phyloP scores from a whole-genome alignment of 2,113 vertebrate species.

The Poeciliopsis retropinna region DNA sequence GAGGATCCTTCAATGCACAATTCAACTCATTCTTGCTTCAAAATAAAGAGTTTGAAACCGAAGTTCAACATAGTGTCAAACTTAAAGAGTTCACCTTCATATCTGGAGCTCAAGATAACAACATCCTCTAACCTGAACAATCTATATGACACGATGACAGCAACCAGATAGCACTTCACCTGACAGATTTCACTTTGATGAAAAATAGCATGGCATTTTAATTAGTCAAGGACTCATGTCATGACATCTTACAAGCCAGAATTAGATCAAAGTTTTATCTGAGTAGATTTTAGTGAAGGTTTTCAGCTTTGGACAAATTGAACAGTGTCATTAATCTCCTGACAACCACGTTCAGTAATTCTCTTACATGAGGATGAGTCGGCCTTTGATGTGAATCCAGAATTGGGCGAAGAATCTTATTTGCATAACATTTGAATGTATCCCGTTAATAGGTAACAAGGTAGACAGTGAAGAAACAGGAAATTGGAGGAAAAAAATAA shows the following conservation, averaged over 20 bases:
- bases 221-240: background rate
- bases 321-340: constrained; percentile 1
- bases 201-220: background rate
- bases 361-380: constrained; percentile 11
- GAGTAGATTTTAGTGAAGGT: background rate
- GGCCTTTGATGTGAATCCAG: constrained; percentile 22
- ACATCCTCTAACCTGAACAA: too few relatives aligned
- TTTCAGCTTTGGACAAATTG: background rate
- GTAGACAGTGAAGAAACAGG: constrained; percentile 28
- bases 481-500: constrained; percentile 19
- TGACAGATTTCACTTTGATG: background rate
- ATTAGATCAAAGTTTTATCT: background rate
- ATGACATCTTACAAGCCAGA: background rate
- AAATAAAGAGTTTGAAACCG: too few relatives aligned
- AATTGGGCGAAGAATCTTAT: constrained; percentile 12
- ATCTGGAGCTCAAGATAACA: too few relatives aligned
- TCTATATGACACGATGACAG: too few relatives aligned
- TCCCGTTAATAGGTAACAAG: constrained; percentile 21
- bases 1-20: too few relatives aligned
- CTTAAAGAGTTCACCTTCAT: too few relatives aligned
- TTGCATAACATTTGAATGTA: constrained; percentile 17
- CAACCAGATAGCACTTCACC: too few relatives aligned
- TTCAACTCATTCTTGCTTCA: too few relatives aligned
- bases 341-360: constrained; percentile 4
- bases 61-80: too few relatives aligned